These are phyloP conservation scores for Cydia amplana DNA, from an alignment of 1,140 invertebrate genomes.

Conservation along the genomic window DNA sequence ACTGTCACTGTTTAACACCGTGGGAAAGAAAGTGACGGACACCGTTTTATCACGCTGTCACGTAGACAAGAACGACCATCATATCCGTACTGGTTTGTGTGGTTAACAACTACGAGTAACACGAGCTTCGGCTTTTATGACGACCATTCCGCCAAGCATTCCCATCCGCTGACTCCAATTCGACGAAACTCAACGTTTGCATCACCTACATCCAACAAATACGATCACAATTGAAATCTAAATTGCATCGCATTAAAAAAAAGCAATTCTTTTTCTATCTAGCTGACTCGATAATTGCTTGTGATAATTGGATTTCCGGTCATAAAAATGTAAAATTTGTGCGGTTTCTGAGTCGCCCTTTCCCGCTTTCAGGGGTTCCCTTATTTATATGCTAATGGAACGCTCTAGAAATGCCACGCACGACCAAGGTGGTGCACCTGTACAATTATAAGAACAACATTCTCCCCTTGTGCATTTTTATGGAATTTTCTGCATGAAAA, in stretches of 20 bases:
- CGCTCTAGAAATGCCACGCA: conserved; percentile 63
- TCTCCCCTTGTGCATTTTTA: conserved; percentile 69
- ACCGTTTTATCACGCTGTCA: too few relatives aligned
- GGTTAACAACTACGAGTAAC: background rate
- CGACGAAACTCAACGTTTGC: conserved; percentile 13
- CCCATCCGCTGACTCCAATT: background rate
- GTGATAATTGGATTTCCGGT: conserved; percentile 72
- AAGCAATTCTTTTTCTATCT: conserved; percentile 55
- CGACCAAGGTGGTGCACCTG: conserved; percentile 66
- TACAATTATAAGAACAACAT: conserved; percentile 71
- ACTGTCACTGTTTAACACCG: too few relatives aligned
- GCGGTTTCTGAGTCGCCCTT: conserved; percentile 51
- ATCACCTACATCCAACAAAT: conserved; percentile 9
- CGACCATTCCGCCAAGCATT: conserved; percentile 3
- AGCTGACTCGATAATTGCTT: conserved; percentile 71
- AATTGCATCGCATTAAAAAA: conserved; percentile 56
- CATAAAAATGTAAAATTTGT: conserved; percentile 70
- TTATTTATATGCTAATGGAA: conserved; percentile 76
- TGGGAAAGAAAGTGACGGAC: too few relatives aligned
- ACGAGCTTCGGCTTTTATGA: conserved; percentile 23
- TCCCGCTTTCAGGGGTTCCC: conserved; percentile 53
- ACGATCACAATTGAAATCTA: conserved; percentile 42
- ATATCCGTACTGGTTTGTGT: too few relatives aligned
- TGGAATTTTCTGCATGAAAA: conserved; percentile 68
- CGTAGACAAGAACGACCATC: too few relatives aligned